Conservation (phyloP, 2,888 invertebrate genomes). For the Dyspetes luteomarginatus region DNA sequence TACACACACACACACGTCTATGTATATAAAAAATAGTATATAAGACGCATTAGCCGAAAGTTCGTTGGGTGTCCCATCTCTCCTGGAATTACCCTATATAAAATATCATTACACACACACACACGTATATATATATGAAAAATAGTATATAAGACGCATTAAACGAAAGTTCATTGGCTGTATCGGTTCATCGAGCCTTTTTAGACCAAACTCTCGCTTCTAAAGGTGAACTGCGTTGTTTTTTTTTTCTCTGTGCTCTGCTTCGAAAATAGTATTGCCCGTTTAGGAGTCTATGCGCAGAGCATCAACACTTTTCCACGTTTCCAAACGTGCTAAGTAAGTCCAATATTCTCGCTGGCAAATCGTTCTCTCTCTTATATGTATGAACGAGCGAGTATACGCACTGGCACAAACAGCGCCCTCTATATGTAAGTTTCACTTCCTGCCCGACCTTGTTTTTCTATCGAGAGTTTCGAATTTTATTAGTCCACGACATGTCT, state of each 20-base stretch:
- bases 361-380: not conserved
- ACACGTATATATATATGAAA: not conserved
- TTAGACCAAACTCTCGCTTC: slow-evolving; percentile 48
- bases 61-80: too few species aligned
- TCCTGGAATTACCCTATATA: too few species aligned
- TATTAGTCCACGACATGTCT: not conserved
- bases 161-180: slow-evolving; percentile 21
- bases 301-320: not conserved
- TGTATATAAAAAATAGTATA: too few species aligned
- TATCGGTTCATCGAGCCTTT: slow-evolving; percentile 49
- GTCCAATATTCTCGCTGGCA: slow-evolving; percentile 19
- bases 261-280: not conserved
- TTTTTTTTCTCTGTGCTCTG: not conserved
- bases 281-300: not conserved
- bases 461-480: slow-evolving; percentile 56
- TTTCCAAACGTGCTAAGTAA: slow-evolving; percentile 1
- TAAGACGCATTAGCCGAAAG: too few species aligned
- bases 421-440: slow-evolving; percentile 54
- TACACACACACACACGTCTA: too few species aligned
- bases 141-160: slow-evolving; percentile 13
- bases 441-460: slow-evolving; percentile 60
- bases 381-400: not conserved
- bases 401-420: not conserved
- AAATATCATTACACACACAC: not conserved
- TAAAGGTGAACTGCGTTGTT: not conserved